Evolutionary conservation across 64 coral and sea anemone species (phyloP).

Genomic region (Actinia equina): DNA sequence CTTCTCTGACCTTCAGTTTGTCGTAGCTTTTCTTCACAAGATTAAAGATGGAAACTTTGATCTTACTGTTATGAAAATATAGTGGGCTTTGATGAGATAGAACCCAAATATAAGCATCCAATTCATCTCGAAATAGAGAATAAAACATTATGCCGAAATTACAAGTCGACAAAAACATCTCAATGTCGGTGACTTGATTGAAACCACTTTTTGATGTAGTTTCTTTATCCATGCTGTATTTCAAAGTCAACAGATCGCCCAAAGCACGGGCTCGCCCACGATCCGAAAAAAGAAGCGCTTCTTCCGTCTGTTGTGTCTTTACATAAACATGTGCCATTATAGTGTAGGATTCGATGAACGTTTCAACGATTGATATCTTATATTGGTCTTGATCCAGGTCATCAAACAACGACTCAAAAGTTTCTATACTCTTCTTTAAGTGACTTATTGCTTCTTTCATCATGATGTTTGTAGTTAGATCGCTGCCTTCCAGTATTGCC

Average conservation of each 20-base stretch:
- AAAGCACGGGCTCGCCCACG: conserved; percentile 1
- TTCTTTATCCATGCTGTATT: background rate
- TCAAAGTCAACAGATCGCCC: background rate
- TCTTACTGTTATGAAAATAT: background rate
- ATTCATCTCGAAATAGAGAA: background rate
- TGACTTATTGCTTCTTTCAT: background rate
- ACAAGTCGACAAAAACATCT: background rate
- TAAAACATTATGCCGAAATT: background rate
- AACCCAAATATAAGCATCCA: background rate
- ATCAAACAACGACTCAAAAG: background rate
- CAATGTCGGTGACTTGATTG: background rate
- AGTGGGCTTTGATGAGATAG: background rate
- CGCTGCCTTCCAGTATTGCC: background rate
- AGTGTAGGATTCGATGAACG: background rate
- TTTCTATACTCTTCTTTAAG: background rate
- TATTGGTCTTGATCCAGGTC: background rate
- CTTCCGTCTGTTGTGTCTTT: background rate
- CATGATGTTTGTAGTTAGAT: background rate
- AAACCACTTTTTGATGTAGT: background rate
- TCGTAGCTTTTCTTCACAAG: background rate
- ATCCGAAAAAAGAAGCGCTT: background rate
- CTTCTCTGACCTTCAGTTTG: background rate
- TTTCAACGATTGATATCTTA: background rate
- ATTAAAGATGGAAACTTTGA: background rate
- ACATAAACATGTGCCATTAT: background rate